A percentile compares a stretch with the other conserved stretches of the same genome.
phyloP scores from a whole-genome alignment of 2,797 vertebrate species.

The Pseudochromis fuscus region DNA sequence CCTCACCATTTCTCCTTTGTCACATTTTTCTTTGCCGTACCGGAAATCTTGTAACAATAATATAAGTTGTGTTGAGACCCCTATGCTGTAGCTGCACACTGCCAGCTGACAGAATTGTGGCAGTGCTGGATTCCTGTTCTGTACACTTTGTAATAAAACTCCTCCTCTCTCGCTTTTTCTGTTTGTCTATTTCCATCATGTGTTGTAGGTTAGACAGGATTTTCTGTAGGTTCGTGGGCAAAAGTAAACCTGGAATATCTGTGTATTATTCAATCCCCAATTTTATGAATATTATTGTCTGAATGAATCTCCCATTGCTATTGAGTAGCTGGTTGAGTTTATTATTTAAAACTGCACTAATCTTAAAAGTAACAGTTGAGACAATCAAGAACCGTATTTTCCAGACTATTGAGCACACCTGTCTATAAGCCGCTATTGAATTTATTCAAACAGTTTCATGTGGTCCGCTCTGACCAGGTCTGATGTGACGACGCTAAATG shows the following conservation, averaged over 20 bases:
- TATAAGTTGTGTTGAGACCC: conserved; percentile 59
- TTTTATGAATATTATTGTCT: background rate
- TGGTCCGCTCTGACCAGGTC: too few species aligned
- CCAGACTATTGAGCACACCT: too few species aligned
- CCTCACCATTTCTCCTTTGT: conserved; percentile 66
- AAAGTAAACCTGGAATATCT: conserved; percentile 13
- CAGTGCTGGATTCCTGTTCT: conserved; percentile 53
- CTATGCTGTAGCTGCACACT: conserved; percentile 46
- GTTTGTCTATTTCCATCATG: conserved; percentile 14
- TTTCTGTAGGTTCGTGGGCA: conserved; percentile 22
- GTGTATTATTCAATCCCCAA: conserved; percentile 10
- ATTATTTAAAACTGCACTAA: conserved; percentile 10
- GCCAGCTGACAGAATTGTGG: conserved; percentile 62
- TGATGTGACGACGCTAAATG: too few species aligned
- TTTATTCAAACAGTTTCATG: too few species aligned
- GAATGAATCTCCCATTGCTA: background rate
- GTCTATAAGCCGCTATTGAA: too few species aligned
- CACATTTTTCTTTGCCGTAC: conserved; percentile 53
- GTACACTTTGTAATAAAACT: conserved; percentile 48
- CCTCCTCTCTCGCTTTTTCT: conserved; percentile 20
- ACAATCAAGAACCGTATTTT: too few species aligned
- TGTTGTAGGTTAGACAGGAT: conserved; percentile 29
- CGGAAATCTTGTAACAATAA: conserved; percentile 56
- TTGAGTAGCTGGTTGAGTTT: background rate
- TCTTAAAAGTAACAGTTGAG: too few species aligned